Conservation (phyloP, 2,888 invertebrate species). For the Drosophila paramelanica region DNA sequence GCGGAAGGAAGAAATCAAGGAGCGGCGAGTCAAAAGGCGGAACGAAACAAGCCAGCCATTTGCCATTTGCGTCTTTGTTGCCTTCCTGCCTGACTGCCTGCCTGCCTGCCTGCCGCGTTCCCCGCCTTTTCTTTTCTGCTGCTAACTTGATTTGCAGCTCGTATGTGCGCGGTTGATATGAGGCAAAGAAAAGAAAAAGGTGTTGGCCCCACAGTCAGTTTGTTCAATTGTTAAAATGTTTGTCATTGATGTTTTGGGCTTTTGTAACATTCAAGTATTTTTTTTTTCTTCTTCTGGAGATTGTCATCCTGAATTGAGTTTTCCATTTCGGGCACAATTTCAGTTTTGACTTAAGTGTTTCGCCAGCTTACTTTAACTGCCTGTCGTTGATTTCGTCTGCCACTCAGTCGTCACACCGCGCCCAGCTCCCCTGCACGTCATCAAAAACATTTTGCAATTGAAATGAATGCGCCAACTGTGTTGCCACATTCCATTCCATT, state of each 20-base stretch:
- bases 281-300: conserved; percentile 21
- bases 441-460: conserved; percentile 36
- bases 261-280: conserved; percentile 57
- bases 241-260: conserved; percentile 68
- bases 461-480: conserved; percentile 46
- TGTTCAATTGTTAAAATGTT: conserved; percentile 69
- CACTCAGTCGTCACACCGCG: not conserved
- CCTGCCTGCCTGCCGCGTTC: not conserved
- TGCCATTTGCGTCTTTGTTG: conserved; percentile 55
- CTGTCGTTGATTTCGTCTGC: conserved; percentile 27
- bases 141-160: conserved; percentile 77
- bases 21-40: conserved; percentile 62
- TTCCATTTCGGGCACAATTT: conserved; percentile 40
- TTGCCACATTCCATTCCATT: conserved; percentile 46
- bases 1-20: conserved; percentile 79
- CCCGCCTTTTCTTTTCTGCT: conserved; percentile 34
- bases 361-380: conserved; percentile 50
- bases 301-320: conserved; percentile 59
- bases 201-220: conserved; percentile 47
- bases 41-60: conserved; percentile 73
- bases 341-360: conserved; percentile 63
- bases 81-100: conserved; percentile 10
- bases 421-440: not conserved
- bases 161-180: conserved; percentile 44
- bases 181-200: not conserved